Percentiles rank a stretch among this genome's conserved stretches.
Conservation (phyloP, 2,797 vertebrate species). For the Gymnodraco acuticeps region DNA sequence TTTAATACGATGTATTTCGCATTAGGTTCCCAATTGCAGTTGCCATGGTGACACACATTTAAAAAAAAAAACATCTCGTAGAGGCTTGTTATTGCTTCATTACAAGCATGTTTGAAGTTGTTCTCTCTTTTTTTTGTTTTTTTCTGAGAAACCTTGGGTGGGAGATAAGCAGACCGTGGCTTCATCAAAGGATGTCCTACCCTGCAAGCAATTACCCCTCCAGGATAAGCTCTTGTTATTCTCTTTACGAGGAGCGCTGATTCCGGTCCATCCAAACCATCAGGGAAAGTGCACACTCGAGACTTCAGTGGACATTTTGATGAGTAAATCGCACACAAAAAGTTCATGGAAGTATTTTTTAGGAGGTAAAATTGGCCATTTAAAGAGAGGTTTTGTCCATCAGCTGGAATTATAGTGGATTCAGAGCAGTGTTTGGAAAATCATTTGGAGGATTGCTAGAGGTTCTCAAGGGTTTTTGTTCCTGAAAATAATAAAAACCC, state of each 20-base stretch:
- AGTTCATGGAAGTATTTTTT: background rate
- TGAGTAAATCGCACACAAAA: slow-evolving; percentile 10
- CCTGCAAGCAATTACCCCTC: slow-evolving; percentile 77
- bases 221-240: slow-evolving; percentile 75
- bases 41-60: slow-evolving; percentile 55
- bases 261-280: slow-evolving; percentile 54
- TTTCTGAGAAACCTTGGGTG: slow-evolving; percentile 42
- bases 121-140: background rate
- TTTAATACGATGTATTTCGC: slow-evolving; percentile 57
- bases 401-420: background rate
- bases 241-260: slow-evolving; percentile 54
- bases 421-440: no score
- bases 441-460: no score
- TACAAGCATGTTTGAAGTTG: slow-evolving; percentile 59
- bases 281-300: slow-evolving; percentile 4
- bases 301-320: slow-evolving; percentile 25
- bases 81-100: slow-evolving; percentile 71
- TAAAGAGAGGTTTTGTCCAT: background rate
- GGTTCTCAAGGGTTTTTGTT: no score
- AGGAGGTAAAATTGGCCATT: background rate
- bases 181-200: slow-evolving; percentile 72
- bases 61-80: slow-evolving; percentile 19
- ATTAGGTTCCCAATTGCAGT: slow-evolving; percentile 56
- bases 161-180: slow-evolving; percentile 71
- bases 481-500: no score